Evolutionary conservation across 2,888 invertebrate species (phyloP), one percentile per base, ranked within the genome.

Genomic region (Drosophila flavopinicola): DNA sequence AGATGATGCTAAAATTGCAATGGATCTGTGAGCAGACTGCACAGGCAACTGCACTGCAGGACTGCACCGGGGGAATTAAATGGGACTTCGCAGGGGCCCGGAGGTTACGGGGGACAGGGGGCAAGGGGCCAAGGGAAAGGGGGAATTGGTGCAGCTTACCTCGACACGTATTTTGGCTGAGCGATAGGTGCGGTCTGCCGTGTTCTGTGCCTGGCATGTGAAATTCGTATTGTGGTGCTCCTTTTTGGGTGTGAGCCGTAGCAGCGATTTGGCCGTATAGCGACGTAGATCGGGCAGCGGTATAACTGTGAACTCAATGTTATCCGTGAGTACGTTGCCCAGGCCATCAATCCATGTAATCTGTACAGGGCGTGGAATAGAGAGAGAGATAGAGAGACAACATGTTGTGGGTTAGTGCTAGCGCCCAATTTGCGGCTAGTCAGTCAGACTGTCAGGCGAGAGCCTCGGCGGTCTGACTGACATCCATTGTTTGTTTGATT

Each of bases 301-400:
- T 79, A 96, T 96, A 25, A 95, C 94, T 32, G 94, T 94, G 87
- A 95, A 94, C 71, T 95, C 95, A 77, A 96, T 95, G 70, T 96
- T 96, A 77, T 95, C 94, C 37, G 94, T 95, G 83, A 97, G 92
- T 44, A 96, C 96, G 75, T 95, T 96, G 45, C 97, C 97, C 75
- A 94, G 93, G 41, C 96, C 96, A 91, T 97, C 97, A 87, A 97
- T 95, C 97, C 97, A 98, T 48, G 97, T 97, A 84, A 98, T 96
- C 95, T 96, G 91, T 10, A 7, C 17, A 13, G 27, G 24, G 3
- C 15, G 35, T 6, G 25, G 20, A 17, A 32, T n/a, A 10, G 32
- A 35, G 20, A 15, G 20, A 13, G 10, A 35, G 17, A 10, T 5
- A 20, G 27, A 11, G 9, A 30, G 20, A 47, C 7, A 30, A 13